These are phyloP conservation scores for Leptobrachium ailaonicum DNA, from an alignment of 2,113 vertebrate genomes.

Conservation along the genomic window DNA sequence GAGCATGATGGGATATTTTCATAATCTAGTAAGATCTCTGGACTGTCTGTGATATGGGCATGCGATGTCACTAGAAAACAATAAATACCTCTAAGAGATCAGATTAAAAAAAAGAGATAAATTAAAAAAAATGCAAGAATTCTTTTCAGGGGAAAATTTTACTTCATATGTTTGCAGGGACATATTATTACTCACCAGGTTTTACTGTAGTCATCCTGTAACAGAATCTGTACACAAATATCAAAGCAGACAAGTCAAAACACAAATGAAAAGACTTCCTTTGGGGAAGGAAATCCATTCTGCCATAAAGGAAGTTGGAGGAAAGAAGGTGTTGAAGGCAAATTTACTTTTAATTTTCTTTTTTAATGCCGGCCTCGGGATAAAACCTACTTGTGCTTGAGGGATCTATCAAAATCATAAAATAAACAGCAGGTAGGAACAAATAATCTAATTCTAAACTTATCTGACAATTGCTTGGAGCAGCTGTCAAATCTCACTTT, in stretches of 20 bases:
- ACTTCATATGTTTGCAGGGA: constrained; percentile 13
- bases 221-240: constrained; percentile 27
- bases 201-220: constrained; percentile 2
- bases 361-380: background rate
- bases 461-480: constrained; percentile 29
- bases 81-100: too few species aligned
- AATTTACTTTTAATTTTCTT: constrained; percentile 6
- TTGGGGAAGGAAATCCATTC: constrained; percentile 7
- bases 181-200: constrained; percentile 19
- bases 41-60: too few species aligned
- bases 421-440: constrained; percentile 22
- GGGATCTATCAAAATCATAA: constrained; percentile 19
- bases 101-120: too few species aligned
- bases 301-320: background rate
- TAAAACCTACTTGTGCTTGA: background rate
- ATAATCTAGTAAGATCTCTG: too few species aligned
- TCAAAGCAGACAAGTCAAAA: constrained; percentile 35
- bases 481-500: constrained; percentile 30
- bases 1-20: too few species aligned
- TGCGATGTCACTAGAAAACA: too few species aligned
- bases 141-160: too few species aligned
- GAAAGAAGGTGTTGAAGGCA: background rate
- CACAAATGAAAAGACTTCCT: constrained; percentile 10
- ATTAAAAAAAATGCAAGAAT: too few species aligned
- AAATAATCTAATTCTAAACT: constrained; percentile 34